These are phyloP conservation scores for Pollenia labialis DNA, from an alignment of 2,888 invertebrate species.

Conservation along the genomic window DNA sequence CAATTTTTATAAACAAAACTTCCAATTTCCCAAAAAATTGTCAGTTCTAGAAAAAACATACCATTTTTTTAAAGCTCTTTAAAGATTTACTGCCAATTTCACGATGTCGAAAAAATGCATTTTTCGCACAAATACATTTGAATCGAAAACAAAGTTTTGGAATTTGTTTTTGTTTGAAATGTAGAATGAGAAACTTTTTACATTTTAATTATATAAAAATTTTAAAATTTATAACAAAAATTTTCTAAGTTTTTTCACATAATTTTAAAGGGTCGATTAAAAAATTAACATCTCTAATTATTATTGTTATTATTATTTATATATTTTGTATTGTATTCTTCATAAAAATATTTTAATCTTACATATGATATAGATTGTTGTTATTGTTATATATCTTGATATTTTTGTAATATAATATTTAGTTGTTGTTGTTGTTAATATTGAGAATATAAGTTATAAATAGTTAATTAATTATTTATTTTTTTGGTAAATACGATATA, in stretches of 20 bases:
- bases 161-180: too few species aligned
- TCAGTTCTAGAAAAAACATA: too few species aligned
- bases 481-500: slow-evolving; percentile 53
- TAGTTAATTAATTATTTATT: slow-evolving; percentile 15
- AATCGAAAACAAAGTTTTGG: too few species aligned
- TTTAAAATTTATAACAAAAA: too few species aligned
- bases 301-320: not conserved
- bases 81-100: too few species aligned
- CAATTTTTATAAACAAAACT: too few species aligned
- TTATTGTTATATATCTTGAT: slow-evolving; percentile 35
- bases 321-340: not conserved
- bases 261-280: not conserved
- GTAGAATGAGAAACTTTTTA: too few species aligned
- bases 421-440: slow-evolving; percentile 39
- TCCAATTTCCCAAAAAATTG: too few species aligned
- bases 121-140: too few species aligned
- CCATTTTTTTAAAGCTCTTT: too few species aligned
- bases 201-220: too few species aligned
- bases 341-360: slow-evolving; percentile 36
- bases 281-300: slow-evolving; percentile 45
- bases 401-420: slow-evolving; percentile 37
- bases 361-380: slow-evolving; percentile 37
- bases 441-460: slow-evolving; percentile 48
- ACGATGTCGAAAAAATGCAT: too few species aligned
- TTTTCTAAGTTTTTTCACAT: not conserved